Conservation (phyloP, 1,140 invertebrate genomes). For the Pemphigus obesinymphae region DNA sequence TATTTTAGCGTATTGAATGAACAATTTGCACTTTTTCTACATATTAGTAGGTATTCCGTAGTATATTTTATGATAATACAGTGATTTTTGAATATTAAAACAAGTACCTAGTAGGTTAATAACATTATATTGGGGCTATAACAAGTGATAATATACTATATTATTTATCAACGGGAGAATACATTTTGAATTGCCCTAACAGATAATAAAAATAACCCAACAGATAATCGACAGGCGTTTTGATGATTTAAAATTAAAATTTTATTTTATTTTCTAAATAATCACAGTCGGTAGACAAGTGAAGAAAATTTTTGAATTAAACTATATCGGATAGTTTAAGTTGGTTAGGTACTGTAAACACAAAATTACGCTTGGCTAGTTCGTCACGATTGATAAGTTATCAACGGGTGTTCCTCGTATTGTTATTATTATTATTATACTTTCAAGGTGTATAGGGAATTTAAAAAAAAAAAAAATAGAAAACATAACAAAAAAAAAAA, state of each 20-base stretch:
- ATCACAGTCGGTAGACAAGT: neutral
- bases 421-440: neutral
- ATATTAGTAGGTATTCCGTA: neutral
- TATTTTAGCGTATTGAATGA: neutral
- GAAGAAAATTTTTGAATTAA: neutral
- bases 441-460: neutral
- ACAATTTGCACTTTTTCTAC: neutral
- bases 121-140: neutral
- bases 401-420: neutral
- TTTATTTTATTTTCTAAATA: neutral
- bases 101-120: neutral
- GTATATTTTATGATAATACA: neutral
- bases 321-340: neutral
- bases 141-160: too few relatives aligned
- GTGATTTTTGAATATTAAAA: neutral
- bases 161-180: too few relatives aligned
- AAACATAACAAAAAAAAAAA: neutral
- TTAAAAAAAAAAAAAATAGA: neutral
- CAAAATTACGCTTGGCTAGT: neutral
- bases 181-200: too few relatives aligned
- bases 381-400: slow-evolving; percentile 1
- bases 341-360: neutral
- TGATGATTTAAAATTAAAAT: too few relatives aligned
- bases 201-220: too few relatives aligned
- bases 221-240: neutral